Conservation (phyloP, 2,797 vertebrate genomes). For the Falco berigora region DNA sequence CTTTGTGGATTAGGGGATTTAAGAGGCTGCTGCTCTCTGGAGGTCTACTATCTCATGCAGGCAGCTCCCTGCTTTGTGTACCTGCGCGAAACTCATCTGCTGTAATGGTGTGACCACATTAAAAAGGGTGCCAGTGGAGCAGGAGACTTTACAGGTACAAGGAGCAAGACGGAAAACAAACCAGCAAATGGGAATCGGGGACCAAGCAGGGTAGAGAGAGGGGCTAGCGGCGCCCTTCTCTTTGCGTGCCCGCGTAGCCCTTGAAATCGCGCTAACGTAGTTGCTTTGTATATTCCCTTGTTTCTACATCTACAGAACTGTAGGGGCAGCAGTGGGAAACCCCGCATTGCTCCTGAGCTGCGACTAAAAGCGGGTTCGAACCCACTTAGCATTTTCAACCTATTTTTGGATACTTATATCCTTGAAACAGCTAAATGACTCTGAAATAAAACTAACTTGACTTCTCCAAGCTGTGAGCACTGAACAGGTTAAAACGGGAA, state of each 20-base stretch:
- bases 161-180: not conserved
- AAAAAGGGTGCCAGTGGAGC: not conserved
- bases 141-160: not conserved
- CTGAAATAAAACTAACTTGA: conserved; percentile 51
- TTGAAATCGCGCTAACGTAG: accelerated
- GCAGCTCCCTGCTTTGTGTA: conserved; percentile 42
- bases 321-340: conserved; percentile 18
- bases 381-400: not conserved
- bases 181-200: not conserved
- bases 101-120: not conserved
- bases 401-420: conserved; percentile 28
- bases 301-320: not conserved
- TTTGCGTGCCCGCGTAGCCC: not conserved
- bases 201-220: not conserved
- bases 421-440: not conserved
- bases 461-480: conserved; percentile 38
- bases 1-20: conserved; percentile 19
- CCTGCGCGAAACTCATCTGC: conserved; percentile 12
- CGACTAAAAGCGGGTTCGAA: not conserved
- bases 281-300: not conserved
- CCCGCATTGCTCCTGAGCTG: not conserved
- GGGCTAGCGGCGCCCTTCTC: not conserved
- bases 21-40: not conserved
- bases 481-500: conserved; percentile 69
- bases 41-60: conserved; percentile 17